Base-by-base conservation (phyloP, 2,113 vertebrate genomes). In the Ranitomeya imitator region DNA sequence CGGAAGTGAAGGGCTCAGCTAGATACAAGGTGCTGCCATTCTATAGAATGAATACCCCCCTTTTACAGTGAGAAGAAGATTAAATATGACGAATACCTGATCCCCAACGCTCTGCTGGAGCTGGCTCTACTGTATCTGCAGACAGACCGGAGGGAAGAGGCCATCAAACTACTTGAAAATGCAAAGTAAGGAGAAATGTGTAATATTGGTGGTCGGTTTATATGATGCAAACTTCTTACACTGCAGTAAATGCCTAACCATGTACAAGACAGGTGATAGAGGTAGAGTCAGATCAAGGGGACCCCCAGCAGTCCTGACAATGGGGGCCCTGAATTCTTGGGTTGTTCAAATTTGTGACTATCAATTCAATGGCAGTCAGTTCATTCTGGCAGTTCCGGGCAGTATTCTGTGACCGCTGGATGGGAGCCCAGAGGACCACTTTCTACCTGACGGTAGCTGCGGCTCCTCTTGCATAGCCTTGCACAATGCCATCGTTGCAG, bases 81-180 rank as follows among this genome's bases (percentile, higher is more conserved):
- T 91, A 99, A 98, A 92, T 99, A 96, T 76, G 97, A 99, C 91
- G 97, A 99, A 92, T 99, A 99, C 92, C 92, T 99, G 93, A 96
- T 99, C 90, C 98, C 98, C 85, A 99, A 99, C 87, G 97, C 97
- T 2, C 93, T 99, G 84, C 93, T 99, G 93, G 97, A 99, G 92
- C 94, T 97, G 59, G 97, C 96, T 0, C 92, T 99, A 90, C 93
- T 99, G n/a, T 98, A 96, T 91, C 94, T 99, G 92, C 96, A 98
- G 63, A 94, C 96, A 90, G 95, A 95, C 0, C 96, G 95, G 92
- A 96, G 89, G 15, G 95, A 96, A 87, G 97, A 98, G 89, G 97
- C 96, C 81, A 91, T 98, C 90, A 97, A 95, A 93, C 94, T 97
- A 55, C 93, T 99, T 91, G 97, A 98, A 92, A 90, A 94, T 89